Percentiles rank a stretch among this genome's conserved stretches.
These are phyloP conservation scores for Aplysina aerophoba DNA, from an alignment of 37 sponge, comb jelly and placozoan genomes.

Conservation along the genomic window DNA sequence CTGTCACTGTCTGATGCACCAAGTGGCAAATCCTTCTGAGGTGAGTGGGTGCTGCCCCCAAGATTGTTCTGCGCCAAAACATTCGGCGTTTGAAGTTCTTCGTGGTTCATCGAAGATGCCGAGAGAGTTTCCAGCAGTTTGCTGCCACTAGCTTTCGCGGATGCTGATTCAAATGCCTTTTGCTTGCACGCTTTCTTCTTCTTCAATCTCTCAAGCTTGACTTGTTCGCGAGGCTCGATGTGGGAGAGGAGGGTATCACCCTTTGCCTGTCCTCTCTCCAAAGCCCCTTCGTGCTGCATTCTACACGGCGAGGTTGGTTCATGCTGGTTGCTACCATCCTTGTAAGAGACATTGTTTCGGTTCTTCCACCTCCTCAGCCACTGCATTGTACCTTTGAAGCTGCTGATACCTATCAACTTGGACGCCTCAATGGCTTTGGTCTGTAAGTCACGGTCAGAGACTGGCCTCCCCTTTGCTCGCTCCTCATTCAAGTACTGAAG, in stretches of 20 bases:
- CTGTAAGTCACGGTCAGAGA: slow-evolving; percentile 50
- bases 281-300: background rate
- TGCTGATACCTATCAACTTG: slow-evolving; percentile 25
- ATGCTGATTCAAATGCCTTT: background rate
- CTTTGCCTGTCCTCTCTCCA: background rate
- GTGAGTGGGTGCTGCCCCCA: too few species aligned
- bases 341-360: slow-evolving; percentile 33
- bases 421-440: slow-evolving; percentile 49
- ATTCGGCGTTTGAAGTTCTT: background rate
- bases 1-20: background rate
- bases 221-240: slow-evolving; percentile 29
- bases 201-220: slow-evolving; percentile 6
- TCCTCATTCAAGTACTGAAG: slow-evolving; percentile 35
- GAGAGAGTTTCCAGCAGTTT: background rate
- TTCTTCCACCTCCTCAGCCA: slow-evolving; percentile 81
- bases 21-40: too few species aligned
- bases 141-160: background rate
- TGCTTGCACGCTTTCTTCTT: background rate
- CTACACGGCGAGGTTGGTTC: background rate
- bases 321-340: slow-evolving; percentile 21
- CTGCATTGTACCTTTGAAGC: slow-evolving; percentile 65
- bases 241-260: slow-evolving; percentile 36
- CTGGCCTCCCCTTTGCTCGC: slow-evolving; percentile 28
- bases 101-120: background rate
- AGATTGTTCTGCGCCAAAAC: background rate